Conservation (phyloP, 2,113 vertebrate species). For the Crotalus horridus region DNA sequence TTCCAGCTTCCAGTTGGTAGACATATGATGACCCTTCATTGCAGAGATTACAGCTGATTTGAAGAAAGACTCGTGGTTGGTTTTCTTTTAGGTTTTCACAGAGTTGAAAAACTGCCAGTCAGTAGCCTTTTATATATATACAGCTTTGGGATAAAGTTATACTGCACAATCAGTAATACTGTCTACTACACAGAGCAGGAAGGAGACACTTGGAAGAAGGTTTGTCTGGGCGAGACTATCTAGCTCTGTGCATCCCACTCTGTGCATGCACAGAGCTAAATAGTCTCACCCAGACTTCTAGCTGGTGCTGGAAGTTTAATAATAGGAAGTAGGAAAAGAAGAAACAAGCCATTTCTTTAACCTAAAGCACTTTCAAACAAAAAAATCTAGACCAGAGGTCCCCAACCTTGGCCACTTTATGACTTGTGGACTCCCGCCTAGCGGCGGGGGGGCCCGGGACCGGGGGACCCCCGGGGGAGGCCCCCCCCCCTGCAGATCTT, state of each 20-base stretch:
- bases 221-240: not conserved
- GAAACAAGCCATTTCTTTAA: not conserved
- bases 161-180: not conserved
- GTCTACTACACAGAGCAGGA: not conserved
- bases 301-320: not conserved
- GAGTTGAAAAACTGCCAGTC: constrained; percentile 19
- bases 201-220: not conserved
- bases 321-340: not conserved
- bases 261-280: no score
- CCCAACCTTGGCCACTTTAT: no score
- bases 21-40: not conserved
- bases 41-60: not conserved
- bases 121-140: not conserved
- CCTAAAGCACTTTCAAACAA: not conserved
- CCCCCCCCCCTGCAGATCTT: no score
- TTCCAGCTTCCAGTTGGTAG: constrained; percentile 7
- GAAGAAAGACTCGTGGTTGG: not conserved
- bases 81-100: constrained; percentile 7
- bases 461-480: no score
- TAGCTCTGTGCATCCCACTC: no score
- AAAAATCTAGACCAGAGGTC: not conserved
- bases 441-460: no score
- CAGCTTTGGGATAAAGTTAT: not conserved
- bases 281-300: no score
- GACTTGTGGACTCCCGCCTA: no score